phyloP scores from a whole-genome alignment of 2,797 vertebrate genomes.

The Melanotaenia parkinsoni region DNA sequence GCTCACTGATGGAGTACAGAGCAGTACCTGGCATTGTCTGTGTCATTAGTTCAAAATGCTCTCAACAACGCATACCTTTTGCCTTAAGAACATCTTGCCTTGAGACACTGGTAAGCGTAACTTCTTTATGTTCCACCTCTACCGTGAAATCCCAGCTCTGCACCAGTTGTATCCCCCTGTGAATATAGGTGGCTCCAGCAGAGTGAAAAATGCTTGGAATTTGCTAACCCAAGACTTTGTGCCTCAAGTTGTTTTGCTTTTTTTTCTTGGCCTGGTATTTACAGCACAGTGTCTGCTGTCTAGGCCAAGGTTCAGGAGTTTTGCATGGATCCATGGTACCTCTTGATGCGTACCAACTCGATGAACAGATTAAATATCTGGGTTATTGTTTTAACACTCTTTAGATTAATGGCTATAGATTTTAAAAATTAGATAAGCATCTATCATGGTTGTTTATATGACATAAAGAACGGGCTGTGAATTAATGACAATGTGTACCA shows the following conservation, averaged over 20 bases:
- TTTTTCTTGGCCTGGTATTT: conserved; percentile 66
- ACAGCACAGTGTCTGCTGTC: conserved; percentile 62
- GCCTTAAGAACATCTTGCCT: conserved; percentile 23
- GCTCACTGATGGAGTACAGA: conserved; percentile 40
- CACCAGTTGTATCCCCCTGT: conserved; percentile 63
- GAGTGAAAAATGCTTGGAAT: conserved; percentile 83
- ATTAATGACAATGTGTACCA: conserved; percentile 11
- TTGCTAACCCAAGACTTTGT: conserved; percentile 80
- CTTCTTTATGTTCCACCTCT: conserved; percentile 56
- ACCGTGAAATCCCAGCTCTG: conserved; percentile 66
- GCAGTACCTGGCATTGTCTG: conserved; percentile 31
- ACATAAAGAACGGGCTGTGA: conserved; percentile 20
- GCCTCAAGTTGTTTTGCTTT: conserved; percentile 79
- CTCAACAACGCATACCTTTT: conserved; percentile 30
- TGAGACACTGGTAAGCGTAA: conserved; percentile 49
- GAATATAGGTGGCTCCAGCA: conserved; percentile 75
- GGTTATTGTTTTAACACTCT: no score
- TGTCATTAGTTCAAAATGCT: conserved; percentile 47
- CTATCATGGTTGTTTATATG: conserved; percentile 16
- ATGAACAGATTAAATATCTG: conserved; percentile 1
- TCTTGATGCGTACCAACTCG: conserved; percentile 16
- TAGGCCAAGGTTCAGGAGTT: conserved; percentile 44
- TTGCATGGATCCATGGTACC: conserved; percentile 5
- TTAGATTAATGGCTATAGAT: background rate
- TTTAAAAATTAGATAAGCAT: background rate